Evolutionary conservation across 2,888 invertebrate species (phyloP), one percentile per base, ranked within the genome.

Genomic region (Hemicrepidius hirtus): DNA sequence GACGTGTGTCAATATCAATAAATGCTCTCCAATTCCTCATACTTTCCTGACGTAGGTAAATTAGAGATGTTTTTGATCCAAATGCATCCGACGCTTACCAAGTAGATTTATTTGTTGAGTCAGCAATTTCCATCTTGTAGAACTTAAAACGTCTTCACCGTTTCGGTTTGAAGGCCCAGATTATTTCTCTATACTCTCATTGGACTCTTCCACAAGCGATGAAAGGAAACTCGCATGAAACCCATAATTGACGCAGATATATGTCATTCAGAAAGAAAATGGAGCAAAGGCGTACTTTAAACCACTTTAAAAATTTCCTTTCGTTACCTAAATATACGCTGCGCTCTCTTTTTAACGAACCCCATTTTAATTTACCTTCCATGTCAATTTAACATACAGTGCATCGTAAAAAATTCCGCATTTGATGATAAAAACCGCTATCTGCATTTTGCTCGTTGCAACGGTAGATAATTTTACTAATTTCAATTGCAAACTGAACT

Each of bases 1-100:
- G 83, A 82, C 82, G 82, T 83, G 80, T 82, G 84, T 83, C 84
- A 84, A 83, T 84, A 84, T 84, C 82, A 82, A 83, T 84, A 83
- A 84, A 82, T 80, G 81, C 77, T 79, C 63, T 71, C 75, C 74
- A 76, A 75, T 75, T 76, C 74, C 76, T 74, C 79, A 77, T 75
- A 77, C 76, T 69, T 74, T 69, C 59, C 62, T 70, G 66, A 70
- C 66, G 74, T 74, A 70, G 67, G 70, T 74, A 74, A 74, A 74
- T 74, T 74, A 74, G 70, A 74, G 53, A 65, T 74, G 70, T 70
- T 73, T 74, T 67, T 71, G 50, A 62, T 65, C 35, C 67, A 67
- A 71, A 71, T 62, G 66, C 71, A 62, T 44, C 67, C 40, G 60
- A 46, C 65, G 66, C 53, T 71, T 66, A 60, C 69, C 63, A 41